phyloP scores from a whole-genome alignment of 2,113 vertebrate genomes.

The Limanda limanda region DNA sequence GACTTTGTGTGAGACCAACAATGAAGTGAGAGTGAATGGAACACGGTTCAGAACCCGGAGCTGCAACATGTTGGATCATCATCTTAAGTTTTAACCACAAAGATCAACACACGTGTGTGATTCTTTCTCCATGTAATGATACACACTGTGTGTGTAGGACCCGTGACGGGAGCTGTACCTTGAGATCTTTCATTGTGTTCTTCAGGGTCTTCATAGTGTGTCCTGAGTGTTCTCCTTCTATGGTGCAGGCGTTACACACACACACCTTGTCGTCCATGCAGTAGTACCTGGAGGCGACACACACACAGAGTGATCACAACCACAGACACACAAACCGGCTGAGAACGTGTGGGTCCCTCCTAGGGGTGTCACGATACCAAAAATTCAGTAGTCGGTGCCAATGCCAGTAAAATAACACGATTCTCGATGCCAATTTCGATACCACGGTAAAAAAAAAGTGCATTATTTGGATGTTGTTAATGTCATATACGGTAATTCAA shows the following conservation, averaged over 20 bases:
- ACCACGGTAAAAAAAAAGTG: no score
- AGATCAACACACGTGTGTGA: no score
- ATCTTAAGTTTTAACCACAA: no score
- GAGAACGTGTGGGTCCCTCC: no score
- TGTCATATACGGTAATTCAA: no score
- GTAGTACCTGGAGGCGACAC: constrained; percentile 69
- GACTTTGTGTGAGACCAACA: constrained; percentile 25
- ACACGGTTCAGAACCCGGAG: not conserved
- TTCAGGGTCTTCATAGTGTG: constrained; percentile 82
- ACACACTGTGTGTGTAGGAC: not conserved
- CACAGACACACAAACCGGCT: not conserved
- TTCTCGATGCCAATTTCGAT: no score
- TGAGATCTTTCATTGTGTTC: constrained; percentile 79
- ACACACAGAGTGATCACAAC: not conserved
- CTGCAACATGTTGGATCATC: no score
- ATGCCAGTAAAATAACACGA: no score
- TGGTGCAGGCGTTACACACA: constrained; percentile 81
- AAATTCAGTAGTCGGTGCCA: no score
- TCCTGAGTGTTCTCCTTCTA: constrained; percentile 76
- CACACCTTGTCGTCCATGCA: constrained; percentile 77
- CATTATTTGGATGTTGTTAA: no score
- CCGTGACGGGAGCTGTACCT: constrained; percentile 50
- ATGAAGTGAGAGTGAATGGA: constrained; percentile 4
- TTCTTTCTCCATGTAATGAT: no score
- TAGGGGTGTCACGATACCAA: no score